Conservation (phyloP, 2,113 vertebrate species). For the Rhinogobius similis region DNA sequence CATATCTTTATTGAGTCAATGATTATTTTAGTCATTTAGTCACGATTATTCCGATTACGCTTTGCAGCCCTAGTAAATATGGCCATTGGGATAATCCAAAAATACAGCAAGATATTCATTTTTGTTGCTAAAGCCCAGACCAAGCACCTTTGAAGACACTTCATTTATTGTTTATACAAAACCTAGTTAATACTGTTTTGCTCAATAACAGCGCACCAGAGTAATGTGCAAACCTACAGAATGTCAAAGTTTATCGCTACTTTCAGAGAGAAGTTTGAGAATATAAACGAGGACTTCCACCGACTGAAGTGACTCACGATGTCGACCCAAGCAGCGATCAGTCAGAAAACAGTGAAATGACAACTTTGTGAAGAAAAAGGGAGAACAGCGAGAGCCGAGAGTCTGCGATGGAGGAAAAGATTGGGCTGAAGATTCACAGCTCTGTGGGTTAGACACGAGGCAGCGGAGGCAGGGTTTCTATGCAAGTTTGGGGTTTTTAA, state of each 20-base stretch:
- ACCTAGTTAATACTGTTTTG: neutral
- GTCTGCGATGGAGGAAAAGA: slow-evolving; percentile 18
- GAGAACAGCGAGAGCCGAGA: slow-evolving; percentile 13
- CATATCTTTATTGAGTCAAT: too few relatives aligned
- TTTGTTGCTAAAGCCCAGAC: too few relatives aligned
- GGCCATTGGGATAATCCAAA: too few relatives aligned
- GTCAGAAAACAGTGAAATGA: too few relatives aligned
- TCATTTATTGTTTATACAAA: too few relatives aligned
- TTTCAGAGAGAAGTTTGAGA: slow-evolving; percentile 30
- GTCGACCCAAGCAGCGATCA: slow-evolving; percentile 46
- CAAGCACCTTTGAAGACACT: too few relatives aligned
- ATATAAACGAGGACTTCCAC: slow-evolving; percentile 42
- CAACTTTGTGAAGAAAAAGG: slow-evolving; percentile 39
- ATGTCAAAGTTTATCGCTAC: too few relatives aligned
- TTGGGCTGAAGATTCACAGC: slow-evolving; percentile 6
- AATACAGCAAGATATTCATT: too few relatives aligned
- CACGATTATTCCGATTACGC: too few relatives aligned
- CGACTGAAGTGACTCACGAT: slow-evolving; percentile 40
- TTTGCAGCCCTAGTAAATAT: too few relatives aligned
- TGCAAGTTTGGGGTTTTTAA: slow-evolving; percentile 12
- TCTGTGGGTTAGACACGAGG: slow-evolving; percentile 47
- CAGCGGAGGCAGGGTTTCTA: slow-evolving; percentile 57
- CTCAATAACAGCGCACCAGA: neutral
- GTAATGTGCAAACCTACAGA: slow-evolving; percentile 11
- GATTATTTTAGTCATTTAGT: too few relatives aligned